Percentiles rank a stretch among this genome's conserved stretches.
These are phyloP conservation scores for Drosophila quadrilineata DNA, from an alignment of 1,140 invertebrate species.

Conservation along the genomic window DNA sequence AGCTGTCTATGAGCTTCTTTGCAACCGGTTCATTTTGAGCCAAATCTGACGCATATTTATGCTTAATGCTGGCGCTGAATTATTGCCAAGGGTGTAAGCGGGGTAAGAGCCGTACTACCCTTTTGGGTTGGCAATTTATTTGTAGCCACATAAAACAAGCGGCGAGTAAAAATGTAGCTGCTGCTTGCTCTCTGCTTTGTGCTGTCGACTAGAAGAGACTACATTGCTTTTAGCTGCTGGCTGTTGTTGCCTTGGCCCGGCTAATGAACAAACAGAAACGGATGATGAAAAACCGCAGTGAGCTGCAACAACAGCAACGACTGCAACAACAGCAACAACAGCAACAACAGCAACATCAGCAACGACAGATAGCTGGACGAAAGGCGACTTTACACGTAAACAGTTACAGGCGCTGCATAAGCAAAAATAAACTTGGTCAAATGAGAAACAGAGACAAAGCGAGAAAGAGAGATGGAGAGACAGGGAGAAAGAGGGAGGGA, in stretches of 20 bases:
- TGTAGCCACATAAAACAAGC: slow-evolving; percentile 76
- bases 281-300: slow-evolving; percentile 77
- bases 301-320: slow-evolving; percentile 69
- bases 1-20: neutral
- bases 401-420: slow-evolving; percentile 55
- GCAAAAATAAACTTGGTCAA: slow-evolving; percentile 40
- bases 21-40: slow-evolving; percentile 1
- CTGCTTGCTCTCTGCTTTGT: slow-evolving; percentile 2
- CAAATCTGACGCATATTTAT: slow-evolving; percentile 33
- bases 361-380: slow-evolving; percentile 59
- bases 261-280: slow-evolving; percentile 78
- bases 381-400: slow-evolving; percentile 68
- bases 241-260: slow-evolving; percentile 41
- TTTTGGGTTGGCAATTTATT: slow-evolving; percentile 67
- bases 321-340: too few relatives aligned
- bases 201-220: too few relatives aligned
- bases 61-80: slow-evolving; percentile 13
- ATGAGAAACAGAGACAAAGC: too few relatives aligned
- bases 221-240: slow-evolving; percentile 3
- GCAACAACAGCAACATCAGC: slow-evolving; percentile 66
- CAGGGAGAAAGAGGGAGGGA: too few relatives aligned
- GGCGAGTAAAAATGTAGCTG: slow-evolving; percentile 64
- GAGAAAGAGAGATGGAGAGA: too few relatives aligned
- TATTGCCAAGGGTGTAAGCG: neutral
- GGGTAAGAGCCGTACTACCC: slow-evolving; percentile 10